phyloP scores from a whole-genome alignment of 1,140 invertebrate species.

The Coelopa frigida region DNA sequence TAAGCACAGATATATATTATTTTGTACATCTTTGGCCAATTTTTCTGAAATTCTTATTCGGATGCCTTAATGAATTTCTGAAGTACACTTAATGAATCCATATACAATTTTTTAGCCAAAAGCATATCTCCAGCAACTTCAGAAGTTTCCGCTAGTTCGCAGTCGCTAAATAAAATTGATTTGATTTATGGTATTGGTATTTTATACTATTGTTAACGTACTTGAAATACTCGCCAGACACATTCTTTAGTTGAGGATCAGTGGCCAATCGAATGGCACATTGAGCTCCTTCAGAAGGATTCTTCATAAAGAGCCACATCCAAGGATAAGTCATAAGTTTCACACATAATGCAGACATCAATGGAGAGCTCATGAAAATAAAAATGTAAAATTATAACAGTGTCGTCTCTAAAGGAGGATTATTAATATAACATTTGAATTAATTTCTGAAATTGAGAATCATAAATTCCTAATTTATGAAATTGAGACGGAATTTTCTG shows the following conservation, averaged over 20 bases:
- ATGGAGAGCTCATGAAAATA: conserved; percentile 38
- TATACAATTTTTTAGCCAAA: conserved; percentile 52
- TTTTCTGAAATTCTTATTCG: too few species aligned
- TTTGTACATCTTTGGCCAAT: too few species aligned
- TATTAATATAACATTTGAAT: too few species aligned
- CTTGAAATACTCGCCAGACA: conserved; percentile 61
- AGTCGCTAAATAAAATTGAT: too few species aligned
- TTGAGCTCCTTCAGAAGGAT: conserved; percentile 58
- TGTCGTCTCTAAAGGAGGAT: too few species aligned
- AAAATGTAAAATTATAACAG: background rate
- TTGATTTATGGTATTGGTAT: too few species aligned
- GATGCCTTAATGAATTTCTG: too few species aligned
- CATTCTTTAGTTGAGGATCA: conserved; percentile 50
- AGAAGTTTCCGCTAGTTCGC: conserved; percentile 47
- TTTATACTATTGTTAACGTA: conserved; percentile 47
- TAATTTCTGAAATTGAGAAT: too few species aligned
- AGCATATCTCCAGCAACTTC: conserved; percentile 47
- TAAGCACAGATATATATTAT: too few species aligned
- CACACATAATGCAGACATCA: conserved; percentile 46
- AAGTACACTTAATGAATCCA: too few species aligned
- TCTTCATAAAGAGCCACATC: conserved; percentile 61
- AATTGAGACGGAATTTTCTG: background rate
- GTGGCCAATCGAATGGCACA: conserved; percentile 57
- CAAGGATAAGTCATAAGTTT: conserved; percentile 55
- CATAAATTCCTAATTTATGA: too few species aligned